These are phyloP conservation scores for Sthenelais limicola DNA, from an alignment of 2,888 invertebrate genomes.

Conservation along the genomic window DNA sequence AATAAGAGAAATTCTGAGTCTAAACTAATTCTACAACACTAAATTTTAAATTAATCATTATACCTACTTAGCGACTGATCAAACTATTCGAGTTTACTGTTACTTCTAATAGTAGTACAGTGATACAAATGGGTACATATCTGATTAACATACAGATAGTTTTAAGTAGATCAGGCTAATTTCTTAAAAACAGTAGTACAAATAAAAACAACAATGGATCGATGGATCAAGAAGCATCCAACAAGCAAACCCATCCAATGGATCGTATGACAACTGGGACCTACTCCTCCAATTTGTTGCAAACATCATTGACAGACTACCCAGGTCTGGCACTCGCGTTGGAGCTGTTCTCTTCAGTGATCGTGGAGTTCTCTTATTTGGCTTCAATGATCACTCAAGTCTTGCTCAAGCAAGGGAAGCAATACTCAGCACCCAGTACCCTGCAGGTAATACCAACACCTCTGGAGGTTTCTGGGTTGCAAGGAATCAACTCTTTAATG, in stretches of 20 bases:
- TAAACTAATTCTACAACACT: no score
- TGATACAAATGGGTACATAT: no score
- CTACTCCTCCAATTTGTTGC: conserved; percentile 21
- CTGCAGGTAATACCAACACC: conserved; percentile 46
- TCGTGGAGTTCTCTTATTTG: not conserved
- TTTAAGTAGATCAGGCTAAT: no score
- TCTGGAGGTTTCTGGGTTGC: conserved; percentile 44
- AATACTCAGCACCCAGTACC: conserved; percentile 41
- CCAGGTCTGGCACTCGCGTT: not conserved
- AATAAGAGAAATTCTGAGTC: no score
- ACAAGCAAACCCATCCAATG: conserved; percentile 24
- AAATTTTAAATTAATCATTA: no score
- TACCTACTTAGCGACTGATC: no score
- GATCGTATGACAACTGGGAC: conserved; percentile 26
- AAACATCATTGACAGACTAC: conserved; percentile 8
- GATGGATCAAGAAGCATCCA: conserved; percentile 33
- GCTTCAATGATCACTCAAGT: not conserved
- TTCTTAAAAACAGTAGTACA: no score
- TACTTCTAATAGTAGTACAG: no score
- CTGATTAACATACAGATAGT: no score
- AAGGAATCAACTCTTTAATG: conserved; percentile 7
- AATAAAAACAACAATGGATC: no score
- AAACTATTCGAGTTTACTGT: no score
- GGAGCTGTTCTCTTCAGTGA: conserved; percentile 24
- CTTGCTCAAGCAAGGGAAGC: conserved; percentile 7